Base-by-base conservation (phyloP, 2,888 invertebrate genomes). In the Rhagonycha lutea region DNA sequence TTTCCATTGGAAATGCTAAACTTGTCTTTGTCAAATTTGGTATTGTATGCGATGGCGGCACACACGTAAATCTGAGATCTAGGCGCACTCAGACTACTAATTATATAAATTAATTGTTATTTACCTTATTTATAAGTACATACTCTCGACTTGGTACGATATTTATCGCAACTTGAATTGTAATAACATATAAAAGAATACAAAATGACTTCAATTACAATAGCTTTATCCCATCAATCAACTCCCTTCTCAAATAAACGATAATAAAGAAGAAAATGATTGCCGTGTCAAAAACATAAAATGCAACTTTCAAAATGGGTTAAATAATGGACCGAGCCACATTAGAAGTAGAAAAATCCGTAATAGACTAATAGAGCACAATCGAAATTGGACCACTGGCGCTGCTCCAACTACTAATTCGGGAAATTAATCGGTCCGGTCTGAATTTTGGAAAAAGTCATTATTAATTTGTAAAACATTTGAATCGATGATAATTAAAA, bases 1-100 rank as follows among this genome's bases (percentile, higher is more conserved):
- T 85, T 86, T 86, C 86, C 85, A 85, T 84, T 84, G 84, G 86
- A 84, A 86, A 85, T 84, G 85, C 82, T 84, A 85, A 85, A 87
- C 86, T 83, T 82, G 87, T 86, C 86, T 86, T 86, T 85, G 84
- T 87, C 87, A 87, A 87, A 87, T 87, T 87, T 87, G 87, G 87
- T 87, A 87, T 87, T 84, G 86, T 83, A 83, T 85, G 84, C 83
- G 81, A 84, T 82, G 84, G 80, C 85, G 84, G 84, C 84, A 84
- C 85, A 85, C 83, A 85, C 86, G 86, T 87, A 87, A 86, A 87
- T 86, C 86, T 85, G 84, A 82, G 84, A 83, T 81, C 81, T 81
- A 79, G 78, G 80, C 81, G 79, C 83, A 83, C 84, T 86, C 79
- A 82, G 87, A 87, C 87, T 87, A 86, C 87, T 87, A 87, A 87